Evolutionary conservation across 2,113 vertebrate genomes (phyloP).

Genomic region (Dasypus novemcinctus): DNA sequence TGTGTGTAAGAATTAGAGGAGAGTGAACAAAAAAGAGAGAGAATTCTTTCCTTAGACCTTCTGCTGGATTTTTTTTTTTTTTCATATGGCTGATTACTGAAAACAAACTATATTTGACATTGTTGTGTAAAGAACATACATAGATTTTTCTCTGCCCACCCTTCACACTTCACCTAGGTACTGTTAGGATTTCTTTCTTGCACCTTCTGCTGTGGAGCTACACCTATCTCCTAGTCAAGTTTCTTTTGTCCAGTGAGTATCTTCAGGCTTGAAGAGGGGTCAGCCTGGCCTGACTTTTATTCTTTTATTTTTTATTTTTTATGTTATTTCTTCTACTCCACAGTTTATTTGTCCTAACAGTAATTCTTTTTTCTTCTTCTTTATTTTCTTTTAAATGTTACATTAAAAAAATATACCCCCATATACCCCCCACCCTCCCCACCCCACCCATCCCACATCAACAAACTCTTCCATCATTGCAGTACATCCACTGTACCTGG

Average conservation of each 20-base stretch:
- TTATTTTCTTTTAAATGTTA: no score
- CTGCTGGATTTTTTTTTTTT: neutral
- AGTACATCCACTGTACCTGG: no score
- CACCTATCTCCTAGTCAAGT: neutral
- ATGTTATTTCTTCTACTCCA: no score
- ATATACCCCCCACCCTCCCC: no score
- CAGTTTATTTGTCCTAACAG: no score
- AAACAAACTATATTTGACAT: neutral
- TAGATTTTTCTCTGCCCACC: neutral
- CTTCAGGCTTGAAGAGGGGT: neutral
- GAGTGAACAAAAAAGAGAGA: neutral
- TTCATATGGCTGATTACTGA: neutral
- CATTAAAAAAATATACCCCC: no score
- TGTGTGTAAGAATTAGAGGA: no score
- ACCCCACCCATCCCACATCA: no score
- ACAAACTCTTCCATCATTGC: no score
- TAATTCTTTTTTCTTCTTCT: no score
- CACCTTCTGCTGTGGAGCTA: neutral
- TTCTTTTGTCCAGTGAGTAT: neutral
- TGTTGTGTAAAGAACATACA: neutral
- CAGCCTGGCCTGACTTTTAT: no score
- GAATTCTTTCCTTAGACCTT: neutral
- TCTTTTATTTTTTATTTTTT: no score
- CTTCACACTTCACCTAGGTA: neutral
- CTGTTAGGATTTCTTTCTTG: neutral